Evolutionary conservation across 2,797 vertebrate genomes (phyloP), one percentile per base, ranked within the genome.

Genomic region (Sebastolobus altivelis): DNA sequence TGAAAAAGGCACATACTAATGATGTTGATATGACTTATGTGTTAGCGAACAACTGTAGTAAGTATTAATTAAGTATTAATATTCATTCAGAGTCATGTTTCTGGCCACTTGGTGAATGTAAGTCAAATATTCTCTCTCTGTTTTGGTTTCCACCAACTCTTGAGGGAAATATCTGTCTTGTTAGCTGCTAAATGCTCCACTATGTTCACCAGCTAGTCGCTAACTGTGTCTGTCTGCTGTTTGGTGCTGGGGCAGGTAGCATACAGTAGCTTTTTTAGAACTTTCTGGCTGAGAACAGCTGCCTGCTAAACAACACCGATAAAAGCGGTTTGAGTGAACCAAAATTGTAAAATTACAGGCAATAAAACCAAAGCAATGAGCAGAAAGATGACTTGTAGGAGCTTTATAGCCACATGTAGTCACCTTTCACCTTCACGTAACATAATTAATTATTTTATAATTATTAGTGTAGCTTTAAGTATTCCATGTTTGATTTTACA

Each of bases 221-320:
- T 27, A 55, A 37, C 43, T 72, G 27, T 40, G 11, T 72, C 29
- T 18, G 40, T 61, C 27, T 72, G 16, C 60, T 73, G 33, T n/a
- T 60, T 60, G 29, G 27, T 33, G 55, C 12, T 16, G 11, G 4
- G 38, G 3, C 1, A 33, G 27, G 3, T 9, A 22, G 25, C 22
- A 12, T 20, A 2, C 13, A 31, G 13, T 22, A 40, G 1, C 4
- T 38, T 12, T 33, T 70, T 52, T 52, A 0, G 38, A 43, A 46
- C 40, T 46, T 8, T 46, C 43, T 46, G 43, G 43, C 4, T 27
- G 38, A 46, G 33, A 37, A 37, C 55, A 38, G 22, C 9, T 38
- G 11, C 25, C 14, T 31, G n/a, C 66, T 18, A 46, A 52, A 67
- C 29, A 22, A n/a, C 0, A 14, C 29, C 18, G 11, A 60, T 31